These are phyloP conservation scores for Drymonia ruficornis DNA, from an alignment of 2,888 invertebrate species.

Conservation along the genomic window DNA sequence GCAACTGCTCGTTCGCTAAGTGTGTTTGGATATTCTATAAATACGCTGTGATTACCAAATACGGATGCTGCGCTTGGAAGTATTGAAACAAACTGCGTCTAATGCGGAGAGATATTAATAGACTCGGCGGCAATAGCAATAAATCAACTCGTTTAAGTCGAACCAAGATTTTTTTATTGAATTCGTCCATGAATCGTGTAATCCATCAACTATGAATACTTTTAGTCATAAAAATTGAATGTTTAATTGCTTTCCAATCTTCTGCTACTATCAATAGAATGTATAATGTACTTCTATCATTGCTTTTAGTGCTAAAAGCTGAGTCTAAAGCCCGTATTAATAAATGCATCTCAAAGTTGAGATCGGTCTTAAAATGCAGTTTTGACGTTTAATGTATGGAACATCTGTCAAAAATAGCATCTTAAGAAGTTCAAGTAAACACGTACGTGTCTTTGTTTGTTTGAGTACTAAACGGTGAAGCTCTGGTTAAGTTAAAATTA, in stretches of 20 bases:
- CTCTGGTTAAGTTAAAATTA: too few relatives aligned
- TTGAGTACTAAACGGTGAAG: too few relatives aligned
- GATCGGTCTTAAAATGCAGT: too few relatives aligned
- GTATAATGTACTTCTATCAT: too few relatives aligned
- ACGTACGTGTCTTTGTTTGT: too few relatives aligned
- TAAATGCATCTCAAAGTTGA: too few relatives aligned
- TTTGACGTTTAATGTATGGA: too few relatives aligned
- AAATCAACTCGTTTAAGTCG: slow-evolving; percentile 17
- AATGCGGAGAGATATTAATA: slow-evolving; percentile 28
- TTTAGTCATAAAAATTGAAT: not conserved
- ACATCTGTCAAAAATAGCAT: too few relatives aligned
- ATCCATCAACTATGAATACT: slow-evolving; percentile 4
- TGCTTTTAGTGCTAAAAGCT: too few relatives aligned
- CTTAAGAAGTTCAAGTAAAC: too few relatives aligned
- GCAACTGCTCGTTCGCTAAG: slow-evolving; percentile 35
- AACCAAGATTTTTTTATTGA: slow-evolving; percentile 12
- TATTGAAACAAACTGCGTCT: slow-evolving; percentile 23
- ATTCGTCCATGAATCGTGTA: slow-evolving; percentile 12
- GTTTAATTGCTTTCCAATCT: not conserved
- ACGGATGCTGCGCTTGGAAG: slow-evolving; percentile 20
- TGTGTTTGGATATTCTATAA: slow-evolving; percentile 44
- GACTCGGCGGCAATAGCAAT: slow-evolving; percentile 13
- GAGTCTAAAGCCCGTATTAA: too few relatives aligned
- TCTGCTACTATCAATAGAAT: not conserved
- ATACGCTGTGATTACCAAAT: slow-evolving; percentile 33